Percentiles rank a stretch among this genome's conserved stretches.
phyloP scores from a whole-genome alignment of 2,113 vertebrate species.

The Gallinago paraguaiae region DNA sequence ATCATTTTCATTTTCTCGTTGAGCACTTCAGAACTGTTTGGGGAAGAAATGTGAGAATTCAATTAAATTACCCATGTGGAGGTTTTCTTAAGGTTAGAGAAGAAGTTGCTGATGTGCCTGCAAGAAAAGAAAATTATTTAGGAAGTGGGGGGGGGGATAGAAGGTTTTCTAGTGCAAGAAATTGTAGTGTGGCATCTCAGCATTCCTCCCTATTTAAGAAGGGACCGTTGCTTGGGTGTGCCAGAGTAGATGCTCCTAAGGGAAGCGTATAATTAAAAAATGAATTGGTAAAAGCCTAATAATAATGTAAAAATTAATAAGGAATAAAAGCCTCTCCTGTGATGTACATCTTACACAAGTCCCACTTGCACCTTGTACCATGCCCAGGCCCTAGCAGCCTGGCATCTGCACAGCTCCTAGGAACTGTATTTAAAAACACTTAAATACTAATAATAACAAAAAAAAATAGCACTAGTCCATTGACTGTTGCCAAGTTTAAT shows the following conservation, averaged over 20 bases:
- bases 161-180: not conserved
- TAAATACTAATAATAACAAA: not conserved
- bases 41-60: not conserved
- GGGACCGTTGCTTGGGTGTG: not conserved
- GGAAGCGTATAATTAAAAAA: not conserved
- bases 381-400: not conserved
- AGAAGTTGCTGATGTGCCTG: not conserved
- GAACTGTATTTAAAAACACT: not conserved
- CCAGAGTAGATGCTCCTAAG: not conserved
- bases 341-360: fast-evolving
- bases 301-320: not conserved
- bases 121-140: not conserved
- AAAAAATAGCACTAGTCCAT: not conserved
- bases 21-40: not conserved
- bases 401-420: too few relatives aligned
- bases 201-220: not conserved
- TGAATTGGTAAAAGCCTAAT: not conserved
- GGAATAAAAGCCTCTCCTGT: not conserved
- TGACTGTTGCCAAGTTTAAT: not conserved
- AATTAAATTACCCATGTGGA: not conserved
- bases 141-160: not conserved
- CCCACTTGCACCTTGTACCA: fast-evolving
- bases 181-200: not conserved
- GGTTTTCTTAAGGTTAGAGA: not conserved
- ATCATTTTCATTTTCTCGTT: not conserved